phyloP scores from a whole-genome alignment of 2,888 invertebrate genomes.

The Caenorhabditis virilis region DNA sequence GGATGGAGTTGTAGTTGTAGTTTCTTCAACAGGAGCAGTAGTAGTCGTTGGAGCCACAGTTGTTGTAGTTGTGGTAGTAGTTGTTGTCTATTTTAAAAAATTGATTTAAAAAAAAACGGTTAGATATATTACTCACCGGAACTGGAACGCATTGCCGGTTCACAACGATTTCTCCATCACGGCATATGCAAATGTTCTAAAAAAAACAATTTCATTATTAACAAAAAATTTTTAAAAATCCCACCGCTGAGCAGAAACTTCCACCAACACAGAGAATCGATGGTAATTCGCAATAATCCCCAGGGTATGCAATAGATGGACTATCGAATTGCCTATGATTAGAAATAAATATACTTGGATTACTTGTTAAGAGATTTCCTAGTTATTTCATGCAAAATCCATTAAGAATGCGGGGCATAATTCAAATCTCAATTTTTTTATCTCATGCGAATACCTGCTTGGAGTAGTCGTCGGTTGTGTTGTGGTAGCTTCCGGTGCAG shows the following conservation, averaged over 20 bases:
- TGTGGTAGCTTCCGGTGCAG: constrained; percentile 22
- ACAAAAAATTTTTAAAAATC: not conserved
- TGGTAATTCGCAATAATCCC: constrained; percentile 39
- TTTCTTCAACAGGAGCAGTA: constrained; percentile 20
- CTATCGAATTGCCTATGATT: constrained; percentile 39
- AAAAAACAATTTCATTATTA: constrained; percentile 3
- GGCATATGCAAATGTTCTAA: constrained; percentile 47
- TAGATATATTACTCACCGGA: constrained; percentile 22
- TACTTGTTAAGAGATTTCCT: constrained; percentile 19
- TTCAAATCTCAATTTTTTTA: not conserved
- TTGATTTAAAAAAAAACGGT: constrained; percentile 11
- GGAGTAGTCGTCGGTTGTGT: constrained; percentile 27
- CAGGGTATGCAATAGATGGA: constrained; percentile 46
- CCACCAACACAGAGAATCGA: constrained; percentile 49
- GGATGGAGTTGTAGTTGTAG: constrained; percentile 10
- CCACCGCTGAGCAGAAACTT: constrained; percentile 42
- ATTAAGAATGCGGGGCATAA: constrained; percentile 32
- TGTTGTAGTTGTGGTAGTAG: constrained; percentile 16
- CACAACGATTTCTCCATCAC: constrained; percentile 40
- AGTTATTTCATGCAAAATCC: constrained; percentile 23
- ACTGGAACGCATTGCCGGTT: constrained; percentile 43
- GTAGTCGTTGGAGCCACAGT: constrained; percentile 38
- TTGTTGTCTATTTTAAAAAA: constrained; percentile 22
- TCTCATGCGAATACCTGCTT: constrained; percentile 18
- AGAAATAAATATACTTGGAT: constrained; percentile 21